Base-by-base conservation (phyloP, 2,113 vertebrate species). In the Uropsilus gracilis region DNA sequence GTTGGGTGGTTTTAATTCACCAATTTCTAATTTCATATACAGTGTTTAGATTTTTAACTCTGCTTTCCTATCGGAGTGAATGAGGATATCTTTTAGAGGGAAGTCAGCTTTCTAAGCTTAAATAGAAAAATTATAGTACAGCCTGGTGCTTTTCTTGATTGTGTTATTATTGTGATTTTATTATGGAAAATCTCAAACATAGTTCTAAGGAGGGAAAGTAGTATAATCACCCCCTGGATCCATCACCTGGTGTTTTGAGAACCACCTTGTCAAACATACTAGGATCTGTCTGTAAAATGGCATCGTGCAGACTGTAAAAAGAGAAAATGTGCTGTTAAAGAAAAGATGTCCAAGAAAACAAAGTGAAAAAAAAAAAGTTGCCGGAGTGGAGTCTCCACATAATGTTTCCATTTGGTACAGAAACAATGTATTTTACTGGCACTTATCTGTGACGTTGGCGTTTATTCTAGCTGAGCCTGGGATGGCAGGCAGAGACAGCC, bases 11-110 rank as follows among this genome's bases (percentile, higher is more conserved):
- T 94, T 89, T 81, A 53, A 87, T 32, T 87, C 82, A 77, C 42
- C 46, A 66, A 72, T 86, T 94, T 94, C 86, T 94, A 55, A 90
- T 88, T 73, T 88, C 42, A 71, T 46, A 28, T 53, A 80, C 66
- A 80, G 24, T 46, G 68, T 78, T 92, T 73, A 94, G 95, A 55
- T 92, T 75, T 72, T 75, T 46, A 37, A 66, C 59, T 69, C 63
- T 64, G 44, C 42, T 46, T 88, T 96, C 73, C 80, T 69, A 13
- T 63, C 0, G 12, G 32, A 30, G 39, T 28, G 50, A 89, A 80
- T 1, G 34, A 87, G 9, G 73, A 59, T 86, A 18, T 4, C 44
- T 87, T 76, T 84, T 59, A 77, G 14, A 81, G 68, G 24, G 30
- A 69, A 91, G 53, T 39, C 59, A 63, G 57, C 73, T 66, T 63